Conservation (phyloP, 1,140 invertebrate genomes). For the Melipona quadrifasciata region DNA sequence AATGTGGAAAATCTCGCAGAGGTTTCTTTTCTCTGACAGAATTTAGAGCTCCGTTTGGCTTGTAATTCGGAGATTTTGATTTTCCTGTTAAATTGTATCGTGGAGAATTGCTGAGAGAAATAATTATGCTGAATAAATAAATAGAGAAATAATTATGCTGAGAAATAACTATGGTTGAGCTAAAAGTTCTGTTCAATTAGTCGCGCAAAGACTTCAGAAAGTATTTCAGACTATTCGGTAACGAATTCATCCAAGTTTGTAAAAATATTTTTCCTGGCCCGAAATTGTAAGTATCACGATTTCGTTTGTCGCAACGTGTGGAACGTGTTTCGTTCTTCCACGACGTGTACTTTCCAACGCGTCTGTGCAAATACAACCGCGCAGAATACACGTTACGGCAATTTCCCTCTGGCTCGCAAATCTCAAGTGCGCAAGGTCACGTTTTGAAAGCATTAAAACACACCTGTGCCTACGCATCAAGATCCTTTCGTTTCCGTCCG, state of each 20-base stretch:
- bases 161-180: too few species aligned
- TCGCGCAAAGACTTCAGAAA: too few species aligned
- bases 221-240: background rate
- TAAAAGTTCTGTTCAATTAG: background rate
- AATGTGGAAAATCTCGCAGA: background rate
- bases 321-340: background rate
- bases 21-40: too few species aligned
- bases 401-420: background rate
- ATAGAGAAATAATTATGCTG: background rate
- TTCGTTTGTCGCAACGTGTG: background rate
- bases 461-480: constrained; percentile 7
- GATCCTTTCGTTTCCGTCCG: constrained; percentile 18
- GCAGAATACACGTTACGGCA: background rate
- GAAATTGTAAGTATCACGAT: too few species aligned
- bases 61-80: too few species aligned
- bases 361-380: background rate
- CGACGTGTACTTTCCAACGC: background rate
- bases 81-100: too few species aligned
- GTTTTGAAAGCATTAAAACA: background rate
- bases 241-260: background rate
- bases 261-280: too few species aligned
- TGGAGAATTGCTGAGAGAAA: too few species aligned
- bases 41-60: too few species aligned
- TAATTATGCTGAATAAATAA: background rate
- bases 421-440: background rate